Conservation (phyloP, 64 coral and sea anemone species). For the Montipora sp. region DNA sequence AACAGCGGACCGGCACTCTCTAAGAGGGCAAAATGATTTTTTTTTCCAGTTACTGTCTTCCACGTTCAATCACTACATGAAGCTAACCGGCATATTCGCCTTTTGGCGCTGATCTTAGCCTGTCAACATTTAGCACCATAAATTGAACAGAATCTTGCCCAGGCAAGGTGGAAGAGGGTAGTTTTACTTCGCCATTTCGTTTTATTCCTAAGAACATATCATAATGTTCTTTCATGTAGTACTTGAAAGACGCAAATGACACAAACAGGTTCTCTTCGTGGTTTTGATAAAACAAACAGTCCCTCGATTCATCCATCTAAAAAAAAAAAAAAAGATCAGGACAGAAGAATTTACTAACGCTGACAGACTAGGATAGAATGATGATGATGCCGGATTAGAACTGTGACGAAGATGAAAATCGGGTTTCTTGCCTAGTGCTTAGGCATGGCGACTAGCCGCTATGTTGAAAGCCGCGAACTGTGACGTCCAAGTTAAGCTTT, state of each 20-base stretch:
- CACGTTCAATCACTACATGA: background rate
- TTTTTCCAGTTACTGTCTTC: too few relatives aligned
- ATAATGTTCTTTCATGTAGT: slow-evolving; percentile 61
- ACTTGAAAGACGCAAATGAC: slow-evolving; percentile 74
- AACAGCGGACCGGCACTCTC: too few relatives aligned
- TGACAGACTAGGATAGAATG: background rate
- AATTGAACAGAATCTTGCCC: slow-evolving; percentile 73
- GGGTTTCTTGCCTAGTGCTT: too few relatives aligned
- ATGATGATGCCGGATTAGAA: too few relatives aligned
- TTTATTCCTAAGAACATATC: slow-evolving; percentile 92
- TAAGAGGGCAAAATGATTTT: too few relatives aligned
- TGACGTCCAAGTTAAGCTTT: too few relatives aligned
- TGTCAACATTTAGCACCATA: background rate
- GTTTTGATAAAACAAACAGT: slow-evolving; percentile 83
- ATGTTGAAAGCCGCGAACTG: too few relatives aligned
- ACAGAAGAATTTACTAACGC: background rate
- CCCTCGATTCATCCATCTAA: slow-evolving; percentile 33
- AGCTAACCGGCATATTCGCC: background rate
- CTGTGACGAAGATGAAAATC: too few relatives aligned
- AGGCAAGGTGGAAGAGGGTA: slow-evolving; percentile 49
- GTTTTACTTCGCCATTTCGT: slow-evolving; percentile 65
- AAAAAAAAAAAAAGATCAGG: background rate
- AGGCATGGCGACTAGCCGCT: too few relatives aligned
- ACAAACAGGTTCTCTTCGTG: slow-evolving; percentile 88
- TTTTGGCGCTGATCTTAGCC: background rate